A percentile compares a stretch with the other conserved stretches of the same genome.
Conservation (phyloP, 2,888 invertebrate genomes). For the Archips crataeganus region DNA sequence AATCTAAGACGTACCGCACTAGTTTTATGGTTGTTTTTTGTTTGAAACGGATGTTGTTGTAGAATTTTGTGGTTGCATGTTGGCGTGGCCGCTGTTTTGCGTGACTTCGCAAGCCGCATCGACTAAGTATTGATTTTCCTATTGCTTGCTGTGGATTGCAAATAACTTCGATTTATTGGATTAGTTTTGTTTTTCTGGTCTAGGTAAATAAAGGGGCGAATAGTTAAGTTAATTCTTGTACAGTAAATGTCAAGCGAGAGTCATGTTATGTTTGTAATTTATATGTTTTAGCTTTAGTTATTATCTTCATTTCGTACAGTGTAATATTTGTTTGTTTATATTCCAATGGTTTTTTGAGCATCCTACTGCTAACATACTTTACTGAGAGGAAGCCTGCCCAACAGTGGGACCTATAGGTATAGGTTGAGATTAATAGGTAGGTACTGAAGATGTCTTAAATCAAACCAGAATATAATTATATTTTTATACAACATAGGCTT, state of each 20-base stretch:
- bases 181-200: constrained; percentile 23
- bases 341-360: no score
- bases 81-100: constrained; percentile 20
- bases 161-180: constrained; percentile 43
- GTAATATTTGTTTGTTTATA: no score
- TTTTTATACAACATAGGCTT: no score
- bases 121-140: constrained; percentile 47
- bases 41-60: constrained; percentile 26
- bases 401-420: no score
- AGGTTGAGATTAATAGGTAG: no score
- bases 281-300: no score
- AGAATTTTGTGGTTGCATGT: constrained; percentile 43
- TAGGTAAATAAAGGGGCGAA: neutral
- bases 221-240: no score
- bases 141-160: constrained; percentile 36
- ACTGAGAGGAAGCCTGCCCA: no score
- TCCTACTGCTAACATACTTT: no score
- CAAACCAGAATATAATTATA: no score
- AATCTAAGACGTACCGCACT: constrained; percentile 41
- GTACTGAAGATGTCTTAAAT: no score
- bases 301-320: no score
- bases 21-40: constrained; percentile 41
- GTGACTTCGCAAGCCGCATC: constrained; percentile 34
- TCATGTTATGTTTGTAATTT: neutral
- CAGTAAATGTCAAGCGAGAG: neutral